Percentiles rank a stretch among this genome's conserved stretches.
phyloP scores from a whole-genome alignment of 2,888 invertebrate genomes.

The Cremastobaeus sp. region DNA sequence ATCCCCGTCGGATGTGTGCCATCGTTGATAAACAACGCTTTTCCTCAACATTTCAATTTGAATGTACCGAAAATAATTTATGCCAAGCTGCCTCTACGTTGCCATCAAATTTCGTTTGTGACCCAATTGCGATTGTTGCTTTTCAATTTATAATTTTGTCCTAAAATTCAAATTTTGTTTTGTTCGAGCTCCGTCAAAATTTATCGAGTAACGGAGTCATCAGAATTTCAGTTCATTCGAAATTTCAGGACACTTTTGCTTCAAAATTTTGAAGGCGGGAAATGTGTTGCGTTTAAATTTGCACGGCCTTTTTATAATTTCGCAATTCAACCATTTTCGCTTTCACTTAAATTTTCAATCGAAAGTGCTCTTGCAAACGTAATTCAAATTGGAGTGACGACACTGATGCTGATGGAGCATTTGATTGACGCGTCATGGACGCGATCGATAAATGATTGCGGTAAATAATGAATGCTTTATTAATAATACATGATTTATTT shows the following conservation, averaged over 20 bases:
- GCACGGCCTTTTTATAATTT: no score
- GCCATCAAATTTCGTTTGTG: not conserved
- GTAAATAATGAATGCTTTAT: slow-evolving; percentile 50
- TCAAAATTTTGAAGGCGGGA: no score
- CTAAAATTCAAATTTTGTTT: not conserved
- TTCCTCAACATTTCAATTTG: slow-evolving; percentile 17
- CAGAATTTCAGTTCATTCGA: no score
- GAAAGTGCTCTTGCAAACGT: no score
- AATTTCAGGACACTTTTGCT: no score
- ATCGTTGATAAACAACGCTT: not conserved
- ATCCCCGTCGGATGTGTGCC: slow-evolving; percentile 8
- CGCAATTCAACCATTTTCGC: no score
- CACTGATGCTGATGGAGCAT: slow-evolving; percentile 6
- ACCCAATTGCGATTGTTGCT: slow-evolving; percentile 3
- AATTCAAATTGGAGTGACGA: slow-evolving; percentile 16
- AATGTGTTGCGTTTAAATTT: no score
- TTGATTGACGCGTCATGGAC: slow-evolving; percentile 20
- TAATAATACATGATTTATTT: slow-evolving; percentile 47
- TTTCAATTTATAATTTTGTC: not conserved
- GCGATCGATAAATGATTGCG: slow-evolving; percentile 33
- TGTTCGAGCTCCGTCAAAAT: no score
- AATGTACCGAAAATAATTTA: slow-evolving; percentile 19
- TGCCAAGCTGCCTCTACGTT: not conserved
- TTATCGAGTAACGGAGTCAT: no score
- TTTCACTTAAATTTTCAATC: no score